These are phyloP conservation scores for Tribolium freemani DNA, from an alignment of 2,888 invertebrate genomes.

Conservation along the genomic window DNA sequence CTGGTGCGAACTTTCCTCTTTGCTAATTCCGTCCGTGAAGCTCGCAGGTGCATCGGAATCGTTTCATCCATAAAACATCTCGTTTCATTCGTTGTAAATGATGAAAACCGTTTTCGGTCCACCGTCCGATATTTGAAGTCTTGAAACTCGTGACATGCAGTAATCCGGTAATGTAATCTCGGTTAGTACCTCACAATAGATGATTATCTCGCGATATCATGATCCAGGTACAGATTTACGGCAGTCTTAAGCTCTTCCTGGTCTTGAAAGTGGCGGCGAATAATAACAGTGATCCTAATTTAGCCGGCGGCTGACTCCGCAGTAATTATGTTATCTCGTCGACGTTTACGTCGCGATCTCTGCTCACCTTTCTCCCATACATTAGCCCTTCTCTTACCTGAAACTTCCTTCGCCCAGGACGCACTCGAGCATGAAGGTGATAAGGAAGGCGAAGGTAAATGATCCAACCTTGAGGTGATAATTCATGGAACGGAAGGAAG, in stretches of 20 bases:
- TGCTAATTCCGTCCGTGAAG: no score
- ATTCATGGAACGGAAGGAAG: slow-evolving; percentile 17
- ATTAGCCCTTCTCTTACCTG: slow-evolving; percentile 61
- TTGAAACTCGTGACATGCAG: slow-evolving; percentile 31
- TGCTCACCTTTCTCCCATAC: slow-evolving; percentile 62
- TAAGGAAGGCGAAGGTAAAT: slow-evolving; percentile 64
- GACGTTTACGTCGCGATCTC: slow-evolving; percentile 56
- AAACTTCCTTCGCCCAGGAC: slow-evolving; percentile 62
- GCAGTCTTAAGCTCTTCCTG: slow-evolving; percentile 53
- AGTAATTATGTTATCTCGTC: slow-evolving; percentile 64
- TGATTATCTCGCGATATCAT: slow-evolving; percentile 51
- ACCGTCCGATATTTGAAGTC: slow-evolving; percentile 37
- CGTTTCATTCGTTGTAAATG: slow-evolving; percentile 4
- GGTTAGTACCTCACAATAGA: slow-evolving; percentile 53
- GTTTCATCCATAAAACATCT: slow-evolving; percentile 18
- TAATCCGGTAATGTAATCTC: slow-evolving; percentile 52
- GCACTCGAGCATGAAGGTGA: slow-evolving; percentile 67
- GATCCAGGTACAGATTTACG: slow-evolving; percentile 54
- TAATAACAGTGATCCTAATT: slow-evolving; percentile 62
- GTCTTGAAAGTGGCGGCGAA: slow-evolving; percentile 43
- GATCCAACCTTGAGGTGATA: slow-evolving; percentile 49
- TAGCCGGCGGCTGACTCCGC: slow-evolving; percentile 53
- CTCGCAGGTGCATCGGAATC: no score
- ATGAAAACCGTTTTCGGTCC: slow-evolving; percentile 8
- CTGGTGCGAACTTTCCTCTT: no score